phyloP scores from a whole-genome alignment of 2,888 invertebrate species.

The Metallyticus violacea region DNA sequence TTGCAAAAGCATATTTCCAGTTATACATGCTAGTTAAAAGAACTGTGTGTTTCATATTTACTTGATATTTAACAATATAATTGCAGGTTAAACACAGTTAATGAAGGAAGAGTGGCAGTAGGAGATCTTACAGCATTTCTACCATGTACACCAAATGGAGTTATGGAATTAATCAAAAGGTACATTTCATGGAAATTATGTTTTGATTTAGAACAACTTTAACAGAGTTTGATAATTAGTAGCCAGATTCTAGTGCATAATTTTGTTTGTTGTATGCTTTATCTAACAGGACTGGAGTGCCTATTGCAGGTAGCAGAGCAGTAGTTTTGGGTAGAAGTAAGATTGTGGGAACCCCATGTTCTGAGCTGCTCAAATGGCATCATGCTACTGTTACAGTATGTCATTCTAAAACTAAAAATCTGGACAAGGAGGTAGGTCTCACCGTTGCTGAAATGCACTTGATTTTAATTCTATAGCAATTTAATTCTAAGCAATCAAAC shows the following conservation, averaged over 20 bases:
- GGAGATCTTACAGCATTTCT: slow-evolving; percentile 88
- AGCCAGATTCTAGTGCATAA: background rate
- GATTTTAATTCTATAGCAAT: background rate
- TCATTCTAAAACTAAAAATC: slow-evolving; percentile 88
- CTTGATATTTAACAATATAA: background rate
- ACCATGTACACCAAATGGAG: slow-evolving; percentile 96
- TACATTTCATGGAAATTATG: slow-evolving; percentile 37
- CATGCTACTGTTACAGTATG: slow-evolving; percentile 96
- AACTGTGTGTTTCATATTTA: background rate
- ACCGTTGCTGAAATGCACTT: background rate
- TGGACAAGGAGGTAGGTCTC: slow-evolving; percentile 64
- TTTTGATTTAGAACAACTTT: background rate
- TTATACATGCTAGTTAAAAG: too few species aligned
- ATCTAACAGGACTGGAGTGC: slow-evolving; percentile 60
- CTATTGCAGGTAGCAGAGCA: slow-evolving; percentile 78
- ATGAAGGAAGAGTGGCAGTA: slow-evolving; percentile 88
- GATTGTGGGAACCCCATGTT: slow-evolving; percentile 94
- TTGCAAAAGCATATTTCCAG: too few species aligned
- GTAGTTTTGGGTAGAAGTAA: slow-evolving; percentile 96
- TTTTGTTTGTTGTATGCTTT: background rate
- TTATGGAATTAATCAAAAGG: slow-evolving; percentile 84
- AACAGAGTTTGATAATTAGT: too few species aligned
- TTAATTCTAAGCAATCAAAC: background rate
- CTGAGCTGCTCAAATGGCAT: slow-evolving; percentile 93
- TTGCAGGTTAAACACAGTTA: slow-evolving; percentile 78